Evolutionary conservation across 2,888 invertebrate species (phyloP), one percentile per base, ranked within the genome.

Genomic region (Strigamia transsilvanica): DNA sequence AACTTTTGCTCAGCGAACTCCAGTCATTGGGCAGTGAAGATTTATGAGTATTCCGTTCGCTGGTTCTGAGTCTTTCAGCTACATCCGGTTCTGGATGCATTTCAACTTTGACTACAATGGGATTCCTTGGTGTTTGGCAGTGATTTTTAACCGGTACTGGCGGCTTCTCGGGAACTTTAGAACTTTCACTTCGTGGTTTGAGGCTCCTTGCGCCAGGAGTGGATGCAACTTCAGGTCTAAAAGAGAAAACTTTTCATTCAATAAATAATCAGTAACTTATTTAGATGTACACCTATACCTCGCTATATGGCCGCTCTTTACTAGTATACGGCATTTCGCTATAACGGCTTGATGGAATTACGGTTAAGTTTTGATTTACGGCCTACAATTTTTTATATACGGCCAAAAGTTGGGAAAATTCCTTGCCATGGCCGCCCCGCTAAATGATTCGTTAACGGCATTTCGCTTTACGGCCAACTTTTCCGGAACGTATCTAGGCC

Each of bases 1-100:
- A 87, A 83, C 87, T 87, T 84, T 87, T 85, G 73, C 87, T 86
- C 6, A 87, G 85, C 12, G 87, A 87, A 32, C 86, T 86, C 82
- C 87, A 87, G 84, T 87, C 87, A 6, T 86, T 85, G 27, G 85
- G 84, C 80, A 85, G 85, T 27, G 84, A 82, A 15, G 77, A 73
- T 34, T 32, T 27, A 2, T 42, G 82, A 27, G 13, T 34, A 21
- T 21, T 34, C 10, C 81, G 23, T 2, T 46, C 21, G 12, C 51
- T 38, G 15, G 21, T 27, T 10, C 38, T 34, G 27, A 38, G 79
- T 21, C 27, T 34, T 34, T 27, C 41, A 15, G 79, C 13, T 15
- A 38, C 32, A 41, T 18, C 46, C 12, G 38, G 46, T 42, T 18
- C 77, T 12, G 77, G 42, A 38, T 32, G 46, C 46, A 46, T 46